Percentiles rank a stretch among this genome's conserved stretches.
Evolutionary conservation across 2,888 invertebrate species (phyloP).

Genomic region (Amiota minor): DNA sequence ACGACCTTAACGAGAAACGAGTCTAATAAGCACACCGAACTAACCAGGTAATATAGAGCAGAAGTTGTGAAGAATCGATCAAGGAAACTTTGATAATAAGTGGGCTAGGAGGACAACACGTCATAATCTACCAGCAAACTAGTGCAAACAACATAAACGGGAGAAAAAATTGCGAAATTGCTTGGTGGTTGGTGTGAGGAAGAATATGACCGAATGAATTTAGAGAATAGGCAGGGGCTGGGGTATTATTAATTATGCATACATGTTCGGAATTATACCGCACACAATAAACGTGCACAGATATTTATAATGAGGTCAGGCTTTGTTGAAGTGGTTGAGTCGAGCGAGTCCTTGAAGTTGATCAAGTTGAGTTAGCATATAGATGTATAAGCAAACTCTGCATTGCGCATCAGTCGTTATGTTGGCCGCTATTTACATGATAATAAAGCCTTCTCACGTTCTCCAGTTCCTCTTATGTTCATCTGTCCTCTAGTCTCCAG

Average conservation of each 20-base stretch:
- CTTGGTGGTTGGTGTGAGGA: no score
- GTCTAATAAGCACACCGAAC: constrained; percentile 10
- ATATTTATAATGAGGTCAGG: constrained; percentile 11
- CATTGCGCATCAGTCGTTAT: no score
- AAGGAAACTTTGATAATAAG: constrained; percentile 45
- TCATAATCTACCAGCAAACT: constrained; percentile 42
- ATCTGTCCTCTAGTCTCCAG: no score
- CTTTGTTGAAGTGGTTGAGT: not conserved
- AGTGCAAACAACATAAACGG: not conserved
- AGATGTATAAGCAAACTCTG: not conserved
- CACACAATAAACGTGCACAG: not conserved
- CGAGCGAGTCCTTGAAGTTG: not conserved
- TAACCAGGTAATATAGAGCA: not conserved
- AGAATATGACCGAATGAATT: constrained; percentile 25
- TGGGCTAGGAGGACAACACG: constrained; percentile 35
- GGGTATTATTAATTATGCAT: constrained; percentile 42
- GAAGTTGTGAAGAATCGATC: not conserved
- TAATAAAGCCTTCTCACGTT: no score
- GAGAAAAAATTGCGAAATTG: no score
- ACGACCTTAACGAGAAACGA: constrained; percentile 16
- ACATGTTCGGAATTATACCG: not conserved
- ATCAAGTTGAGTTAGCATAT: not conserved
- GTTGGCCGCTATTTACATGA: no score
- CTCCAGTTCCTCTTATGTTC: no score
- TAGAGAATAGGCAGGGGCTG: constrained; percentile 26